These are phyloP conservation scores for Stratiolaelaps scimitus DNA, from an alignment of 1,140 invertebrate species.

Conservation along the genomic window DNA sequence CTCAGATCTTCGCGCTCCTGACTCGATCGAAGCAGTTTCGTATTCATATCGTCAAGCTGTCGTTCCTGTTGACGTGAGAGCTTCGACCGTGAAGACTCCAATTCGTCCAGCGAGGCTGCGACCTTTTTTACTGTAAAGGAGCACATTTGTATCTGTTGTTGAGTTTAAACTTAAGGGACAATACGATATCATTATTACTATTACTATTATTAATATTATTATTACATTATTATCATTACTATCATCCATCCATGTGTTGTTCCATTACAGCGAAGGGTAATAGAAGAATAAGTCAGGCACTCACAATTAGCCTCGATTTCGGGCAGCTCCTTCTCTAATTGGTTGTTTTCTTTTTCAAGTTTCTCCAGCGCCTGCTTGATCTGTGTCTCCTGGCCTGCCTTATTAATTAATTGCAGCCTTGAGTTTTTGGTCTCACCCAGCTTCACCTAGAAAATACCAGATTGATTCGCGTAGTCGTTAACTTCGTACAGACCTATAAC, in stretches of 20 bases:
- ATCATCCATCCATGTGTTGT: no score
- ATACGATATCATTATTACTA: no score
- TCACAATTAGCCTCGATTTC: slow-evolving; percentile 2
- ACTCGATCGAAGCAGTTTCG: not conserved
- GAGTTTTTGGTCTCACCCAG: slow-evolving; percentile 3
- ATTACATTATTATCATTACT: no score
- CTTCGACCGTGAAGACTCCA: not conserved
- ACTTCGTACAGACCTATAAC: no score
- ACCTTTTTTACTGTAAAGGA: not conserved
- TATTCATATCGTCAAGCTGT: slow-evolving; percentile 1
- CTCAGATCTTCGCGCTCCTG: slow-evolving; percentile 12
- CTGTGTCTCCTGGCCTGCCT: not conserved
- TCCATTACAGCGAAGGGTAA: no score
- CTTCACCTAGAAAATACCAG: not conserved
- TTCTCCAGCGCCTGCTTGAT: slow-evolving; percentile 16
- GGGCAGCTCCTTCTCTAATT: not conserved
- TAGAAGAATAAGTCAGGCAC: not conserved
- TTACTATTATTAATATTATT: no score
- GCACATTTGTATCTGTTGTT: no score
- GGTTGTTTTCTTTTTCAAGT: not conserved
- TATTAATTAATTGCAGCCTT: not conserved
- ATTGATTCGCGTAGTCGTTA: not conserved
- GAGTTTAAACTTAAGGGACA: no score
- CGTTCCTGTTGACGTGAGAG: slow-evolving; percentile 4
- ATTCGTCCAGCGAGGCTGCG: not conserved